Evolutionary conservation across 2,888 invertebrate genomes (phyloP).

Genomic region (Torymus auratus): DNA sequence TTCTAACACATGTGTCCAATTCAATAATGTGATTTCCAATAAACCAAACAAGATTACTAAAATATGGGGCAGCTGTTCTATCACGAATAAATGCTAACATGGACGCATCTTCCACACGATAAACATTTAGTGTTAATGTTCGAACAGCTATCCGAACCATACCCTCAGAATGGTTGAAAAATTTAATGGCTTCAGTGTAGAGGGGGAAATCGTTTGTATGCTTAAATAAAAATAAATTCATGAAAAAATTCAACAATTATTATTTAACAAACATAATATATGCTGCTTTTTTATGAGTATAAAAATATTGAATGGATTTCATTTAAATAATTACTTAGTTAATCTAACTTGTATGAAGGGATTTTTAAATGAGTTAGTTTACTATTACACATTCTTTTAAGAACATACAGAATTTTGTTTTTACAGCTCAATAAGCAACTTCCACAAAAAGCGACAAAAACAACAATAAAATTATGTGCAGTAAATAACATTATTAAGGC

Average conservation of each 20-base stretch:
- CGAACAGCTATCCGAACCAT: slow-evolving; percentile 99
- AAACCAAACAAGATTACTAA: slow-evolving; percentile 99
- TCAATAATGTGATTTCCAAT: slow-evolving; percentile 98
- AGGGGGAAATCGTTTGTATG: slow-evolving; percentile 99
- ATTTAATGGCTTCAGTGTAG: slow-evolving; percentile 99
- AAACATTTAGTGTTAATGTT: slow-evolving; percentile 98
- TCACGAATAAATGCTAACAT: slow-evolving; percentile 97
- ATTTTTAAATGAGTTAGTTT: too few relatives aligned
- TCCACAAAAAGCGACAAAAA: too few relatives aligned
- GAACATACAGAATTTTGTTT: too few relatives aligned
- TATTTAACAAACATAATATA: slow-evolving; percentile 40
- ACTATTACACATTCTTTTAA: too few relatives aligned
- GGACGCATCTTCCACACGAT: slow-evolving; percentile 93
- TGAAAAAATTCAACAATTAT: slow-evolving; percentile 37
- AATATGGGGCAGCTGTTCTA: slow-evolving; percentile 98
- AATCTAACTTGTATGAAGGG: too few relatives aligned
- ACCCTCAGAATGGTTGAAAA: slow-evolving; percentile 98
- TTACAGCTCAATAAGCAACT: too few relatives aligned
- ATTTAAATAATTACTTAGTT: too few relatives aligned
- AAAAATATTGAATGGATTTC: too few relatives aligned
- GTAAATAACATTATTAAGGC: too few relatives aligned
- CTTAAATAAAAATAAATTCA: slow-evolving; percentile 77
- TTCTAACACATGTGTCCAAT: slow-evolving; percentile 94
- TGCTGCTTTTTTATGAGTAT: not conserved
- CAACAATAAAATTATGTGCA: too few relatives aligned